A percentile compares a stretch with the other conserved stretches of the same genome.
These are phyloP conservation scores for Neotoxoptera formosana DNA, from an alignment of 1,140 invertebrate species.

Conservation along the genomic window DNA sequence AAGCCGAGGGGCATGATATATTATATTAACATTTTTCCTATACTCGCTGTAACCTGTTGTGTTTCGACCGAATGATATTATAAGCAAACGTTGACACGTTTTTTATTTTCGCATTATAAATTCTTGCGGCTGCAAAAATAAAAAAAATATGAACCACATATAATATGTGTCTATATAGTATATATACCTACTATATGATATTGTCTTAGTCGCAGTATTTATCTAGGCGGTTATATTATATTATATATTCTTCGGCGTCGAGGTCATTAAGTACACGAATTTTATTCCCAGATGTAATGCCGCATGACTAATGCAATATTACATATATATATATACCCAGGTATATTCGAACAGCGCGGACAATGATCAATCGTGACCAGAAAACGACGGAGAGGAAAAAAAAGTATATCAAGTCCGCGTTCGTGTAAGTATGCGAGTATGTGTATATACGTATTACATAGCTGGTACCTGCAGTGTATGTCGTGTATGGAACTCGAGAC, in stretches of 20 bases:
- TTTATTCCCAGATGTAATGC: conserved; percentile 54
- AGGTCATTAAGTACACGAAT: conserved; percentile 57
- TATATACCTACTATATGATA: not conserved
- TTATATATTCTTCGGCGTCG: conserved; percentile 21
- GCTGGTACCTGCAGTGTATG: too few relatives aligned
- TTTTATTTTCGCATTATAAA: conserved; percentile 22
- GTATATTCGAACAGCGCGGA: conserved; percentile 48
- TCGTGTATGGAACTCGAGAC: not conserved
- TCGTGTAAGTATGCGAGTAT: not conserved
- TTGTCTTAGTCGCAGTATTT: conserved; percentile 43
- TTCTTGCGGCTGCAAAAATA: not conserved
- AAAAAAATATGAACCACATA: not conserved
- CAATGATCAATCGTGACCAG: conserved; percentile 58
- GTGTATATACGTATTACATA: too few relatives aligned
- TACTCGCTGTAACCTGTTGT: not conserved
- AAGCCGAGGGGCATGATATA: too few relatives aligned
- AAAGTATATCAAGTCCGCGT: not conserved
- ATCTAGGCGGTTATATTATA: conserved; percentile 13
- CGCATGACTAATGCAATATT: conserved; percentile 49
- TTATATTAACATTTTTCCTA: not conserved
- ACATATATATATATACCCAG: not conserved
- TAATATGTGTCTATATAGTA: not conserved
- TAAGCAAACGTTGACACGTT: not conserved
- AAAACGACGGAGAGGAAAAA: conserved; percentile 39
- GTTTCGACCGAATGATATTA: not conserved